Base-by-base conservation (phyloP, 2,797 vertebrate species). In the Mallotus villosus region DNA sequence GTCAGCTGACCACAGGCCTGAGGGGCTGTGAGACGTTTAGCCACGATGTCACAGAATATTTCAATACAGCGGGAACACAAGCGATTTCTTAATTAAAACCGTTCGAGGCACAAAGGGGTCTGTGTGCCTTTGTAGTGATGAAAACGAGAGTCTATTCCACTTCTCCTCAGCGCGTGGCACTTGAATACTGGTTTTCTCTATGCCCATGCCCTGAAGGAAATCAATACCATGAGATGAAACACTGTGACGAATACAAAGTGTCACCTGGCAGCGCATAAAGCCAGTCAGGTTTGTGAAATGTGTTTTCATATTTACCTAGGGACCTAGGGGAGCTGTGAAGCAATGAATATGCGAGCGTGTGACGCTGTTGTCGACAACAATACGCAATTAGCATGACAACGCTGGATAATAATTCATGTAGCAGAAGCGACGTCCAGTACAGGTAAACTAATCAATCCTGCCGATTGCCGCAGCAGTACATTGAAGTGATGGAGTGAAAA, bases 301-400 rank as follows among this genome's bases (percentile, higher is more conserved):
- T 0, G 6, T 32, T 24, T 27, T 60, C 24, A 27, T 60, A 59
- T 60, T 8, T 63, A 19, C 34, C 14, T 3, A 19, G 61, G 34
- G 5, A 63, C 25, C 8, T 63, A 51, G 46, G 16, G 46, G 3
- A 51, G 49, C 49, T 49, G 46, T 3, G 16, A 49, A 49, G 46
- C 8, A 51, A 49, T 49, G 41, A 49, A 49, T 49, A 16, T 49
- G 46, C 4, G 27, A 29, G 32, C 8, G 32, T 51, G 49, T 51
- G 12, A 16, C 49, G 14, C 4, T 14, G 17, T 5, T 2, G 17
- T 17, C 17, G 12, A 17, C 49, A 16, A 17, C 57, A 72, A 64
- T 22, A 22, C 68, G 65, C 59, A 73, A 78, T 72, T 72, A 72
- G 73, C 77, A 70, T 70, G 66, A 29, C 53, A 62, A 66, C 57